These are phyloP conservation scores for Acrocephalus arundinaceus DNA, from an alignment of 2,113 vertebrate species.

Conservation along the genomic window DNA sequence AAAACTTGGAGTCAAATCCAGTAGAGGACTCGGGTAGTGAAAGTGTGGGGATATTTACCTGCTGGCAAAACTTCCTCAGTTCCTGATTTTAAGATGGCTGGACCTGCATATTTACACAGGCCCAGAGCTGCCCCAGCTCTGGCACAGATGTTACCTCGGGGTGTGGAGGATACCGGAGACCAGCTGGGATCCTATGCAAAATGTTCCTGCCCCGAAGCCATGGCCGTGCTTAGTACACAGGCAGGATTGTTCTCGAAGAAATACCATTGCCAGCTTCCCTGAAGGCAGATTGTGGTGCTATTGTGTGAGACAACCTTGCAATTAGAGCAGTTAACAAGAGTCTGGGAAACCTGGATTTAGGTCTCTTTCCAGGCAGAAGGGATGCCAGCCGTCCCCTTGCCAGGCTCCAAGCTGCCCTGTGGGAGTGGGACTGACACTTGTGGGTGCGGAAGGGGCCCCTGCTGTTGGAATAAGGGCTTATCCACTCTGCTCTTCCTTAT, in stretches of 20 bases:
- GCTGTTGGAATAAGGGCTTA: background rate
- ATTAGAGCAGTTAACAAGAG: background rate
- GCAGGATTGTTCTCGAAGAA: background rate
- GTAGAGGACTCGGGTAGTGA: background rate
- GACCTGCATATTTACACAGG: background rate
- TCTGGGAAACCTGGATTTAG: background rate
- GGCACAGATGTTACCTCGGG: background rate
- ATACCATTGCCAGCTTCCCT: background rate
- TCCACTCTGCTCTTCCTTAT: background rate
- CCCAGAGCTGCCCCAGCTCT: background rate
- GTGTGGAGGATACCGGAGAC: background rate
- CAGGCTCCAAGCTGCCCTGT: background rate
- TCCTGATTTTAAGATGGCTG: background rate
- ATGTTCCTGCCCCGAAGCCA: background rate
- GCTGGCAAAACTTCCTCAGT: background rate
- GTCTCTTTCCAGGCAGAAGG: background rate
- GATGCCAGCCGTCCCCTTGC: background rate
- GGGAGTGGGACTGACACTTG: background rate
- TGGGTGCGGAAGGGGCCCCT: fast-evolving
- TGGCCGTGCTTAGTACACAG: background rate
- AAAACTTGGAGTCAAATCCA: background rate
- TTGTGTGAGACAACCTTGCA: background rate
- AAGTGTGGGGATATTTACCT: background rate
- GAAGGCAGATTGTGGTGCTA: background rate
- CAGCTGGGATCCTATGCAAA: background rate